Base-by-base conservation (phyloP, 2,113 vertebrate species). In the Sinocyclocheilus grahami region DNA sequence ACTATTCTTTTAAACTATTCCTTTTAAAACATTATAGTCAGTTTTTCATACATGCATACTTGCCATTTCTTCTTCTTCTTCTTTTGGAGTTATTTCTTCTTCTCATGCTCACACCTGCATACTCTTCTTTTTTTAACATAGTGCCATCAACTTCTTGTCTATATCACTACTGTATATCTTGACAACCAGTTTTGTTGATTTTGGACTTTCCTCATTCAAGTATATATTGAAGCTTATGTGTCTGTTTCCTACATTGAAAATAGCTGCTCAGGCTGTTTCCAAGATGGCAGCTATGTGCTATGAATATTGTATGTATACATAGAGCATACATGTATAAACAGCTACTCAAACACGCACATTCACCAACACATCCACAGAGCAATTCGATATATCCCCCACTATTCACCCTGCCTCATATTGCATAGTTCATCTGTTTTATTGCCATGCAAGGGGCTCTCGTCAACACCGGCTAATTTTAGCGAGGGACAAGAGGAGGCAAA, bases 391-490 rank as follows among this genome's bases (percentile, higher is more conserved):
- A 62, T 78, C 69, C 65, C 55, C 79, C 76, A 81, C 58, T 53
- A 81, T 67, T 83, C 46, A 69, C 69, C 74, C 78, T 77, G 62
- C 58, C 24, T 88, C 83, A 78, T 20, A 22, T 51, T 65, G 69
- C 87, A 69, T 69, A 67, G 78, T 85, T 85, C 75, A 85, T 78
- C 46, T 6, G n/a, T 85, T 86, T 81, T 71, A 84, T 86, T 75
- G 4, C 58, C 58, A 9, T n/a, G 27, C 37, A 62, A 58, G 46
- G 80, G n/a, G 78, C 42, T 81, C 85, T 76, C 58, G 90, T 91
- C 91, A 93, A 91, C 91, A 91, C 87, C 89, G 89, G 90, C 93
- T 93, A 93, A 94, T 94, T 94, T 94, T 93, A 93, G 92, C 89
- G 85, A 90, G 91, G 92, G 90, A 92, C 93, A 91, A 85, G 91